Evolutionary conservation across 1,140 invertebrate species (phyloP), one percentile per base, ranked within the genome.

Genomic region (Aphelenchoides besseyi): DNA sequence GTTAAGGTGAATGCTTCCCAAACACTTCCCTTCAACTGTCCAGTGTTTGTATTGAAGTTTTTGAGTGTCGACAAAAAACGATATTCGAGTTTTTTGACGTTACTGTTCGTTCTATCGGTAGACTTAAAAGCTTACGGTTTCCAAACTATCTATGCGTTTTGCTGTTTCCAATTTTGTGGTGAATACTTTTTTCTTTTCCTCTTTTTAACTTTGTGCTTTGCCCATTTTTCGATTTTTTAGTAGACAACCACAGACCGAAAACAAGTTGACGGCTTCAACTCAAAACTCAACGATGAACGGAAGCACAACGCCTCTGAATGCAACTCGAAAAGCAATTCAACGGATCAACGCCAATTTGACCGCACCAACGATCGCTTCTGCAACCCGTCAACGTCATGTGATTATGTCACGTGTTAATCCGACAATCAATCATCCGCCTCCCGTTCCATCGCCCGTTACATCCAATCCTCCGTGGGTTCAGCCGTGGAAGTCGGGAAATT

Each of bases 341-440:
- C 16, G 63, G 30, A 33, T 66, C 63, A 66, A 66, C 63, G 36
- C 32, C 32, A 5, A 59, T 33, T 32, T 66, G 32, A 66, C 63
- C 12, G 16, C 30, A 12, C 63, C 63, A 16, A 66, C 63, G 1
- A 37, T 66, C 16, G 33, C 63, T 28, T 66, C 63, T 12, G 30
- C 36, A 1, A 66, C 63, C 2, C 30, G 63, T 29, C 63, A 66
- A 32, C 30, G 36, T 23, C n/a, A n/a, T n/a, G 28, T 33, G 1
- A 18, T 33, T 16, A 66, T 66, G 63, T 9, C n/a, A 33, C 30
- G 63, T n/a, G 16, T 33, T 28, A 16, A 23, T 23, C 36, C 63
- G 12, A 29, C 36, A 28, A 59, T 23, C 5, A 66, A 29, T 53
- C 16, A 16, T 16, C 16, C 55, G 12, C 5, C 30, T 29, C 1